Conservation (phyloP, 2,888 invertebrate genomes). For the Hyles lineata region DNA sequence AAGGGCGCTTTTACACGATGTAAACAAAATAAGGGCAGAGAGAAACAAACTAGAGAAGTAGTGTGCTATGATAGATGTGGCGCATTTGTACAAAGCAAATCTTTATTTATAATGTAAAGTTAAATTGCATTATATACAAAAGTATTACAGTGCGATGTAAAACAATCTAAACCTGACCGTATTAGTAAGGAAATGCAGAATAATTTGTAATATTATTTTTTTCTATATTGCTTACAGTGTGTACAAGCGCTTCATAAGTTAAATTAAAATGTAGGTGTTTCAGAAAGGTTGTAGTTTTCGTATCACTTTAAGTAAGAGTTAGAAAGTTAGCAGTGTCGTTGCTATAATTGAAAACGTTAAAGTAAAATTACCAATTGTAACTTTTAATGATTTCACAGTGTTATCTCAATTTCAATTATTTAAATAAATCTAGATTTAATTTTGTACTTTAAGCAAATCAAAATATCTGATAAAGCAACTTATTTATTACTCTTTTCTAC, state of each 20-base stretch:
- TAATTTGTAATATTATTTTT: too few relatives aligned
- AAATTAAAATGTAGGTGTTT: conserved; percentile 19
- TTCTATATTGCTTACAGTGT: neutral
- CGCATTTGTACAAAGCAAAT: too few relatives aligned
- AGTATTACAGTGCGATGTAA: too few relatives aligned
- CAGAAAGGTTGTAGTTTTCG: conserved; percentile 23
- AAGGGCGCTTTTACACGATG: conserved; percentile 8
- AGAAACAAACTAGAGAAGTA: neutral
- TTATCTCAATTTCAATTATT: neutral
- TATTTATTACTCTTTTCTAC: too few relatives aligned
- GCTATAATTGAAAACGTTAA: neutral
- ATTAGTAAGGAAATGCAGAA: too few relatives aligned
- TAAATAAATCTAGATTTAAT: too few relatives aligned
- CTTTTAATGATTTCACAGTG: neutral
- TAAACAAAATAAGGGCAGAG: neutral
- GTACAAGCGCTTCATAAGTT: neutral
- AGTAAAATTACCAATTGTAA: neutral
- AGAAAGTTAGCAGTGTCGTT: neutral
- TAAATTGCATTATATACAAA: too few relatives aligned
- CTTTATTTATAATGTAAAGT: too few relatives aligned
- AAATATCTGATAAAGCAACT: too few relatives aligned
- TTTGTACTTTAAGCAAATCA: too few relatives aligned
- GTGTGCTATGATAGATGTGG: neutral
- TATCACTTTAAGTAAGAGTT: conserved; percentile 11
- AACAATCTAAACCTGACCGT: too few relatives aligned